A percentile compares a stretch with the other conserved stretches of the same genome.
These are phyloP conservation scores for Dynastes grantii DNA, from an alignment of 2,888 invertebrate species.

Conservation along the genomic window DNA sequence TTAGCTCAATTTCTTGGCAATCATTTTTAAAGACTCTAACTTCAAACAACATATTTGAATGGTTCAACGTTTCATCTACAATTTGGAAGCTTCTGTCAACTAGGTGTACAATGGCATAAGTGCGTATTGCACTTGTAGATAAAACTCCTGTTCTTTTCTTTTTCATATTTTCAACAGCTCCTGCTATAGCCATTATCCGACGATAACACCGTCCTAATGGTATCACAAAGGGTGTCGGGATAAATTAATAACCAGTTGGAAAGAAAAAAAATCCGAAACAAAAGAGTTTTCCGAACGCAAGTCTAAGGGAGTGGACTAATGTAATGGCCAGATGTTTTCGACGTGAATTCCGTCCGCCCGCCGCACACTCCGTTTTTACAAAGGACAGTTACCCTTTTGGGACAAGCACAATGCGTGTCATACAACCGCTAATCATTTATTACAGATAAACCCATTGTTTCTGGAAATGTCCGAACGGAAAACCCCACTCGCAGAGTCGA, in stretches of 20 bases:
- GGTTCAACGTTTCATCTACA: no score
- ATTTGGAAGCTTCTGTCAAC: no score
- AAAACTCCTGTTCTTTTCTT: no score
- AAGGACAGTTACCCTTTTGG: conserved; percentile 60
- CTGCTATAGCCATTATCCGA: conserved; percentile 16
- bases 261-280: conserved; percentile 51
- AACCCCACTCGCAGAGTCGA: conserved; percentile 3
- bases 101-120: no score
- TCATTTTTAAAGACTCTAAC: no score
- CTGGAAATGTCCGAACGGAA: conserved; percentile 38
- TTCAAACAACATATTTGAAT: no score
- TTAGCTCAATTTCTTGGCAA: no score
- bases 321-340: conserved; percentile 61
- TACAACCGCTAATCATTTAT: conserved; percentile 61
- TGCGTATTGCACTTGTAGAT: no score
- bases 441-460: conserved; percentile 59
- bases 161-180: background rate
- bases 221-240: conserved; percentile 28
- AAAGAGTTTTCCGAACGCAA: conserved; percentile 41
- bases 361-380: conserved; percentile 58
- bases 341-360: conserved; percentile 58
- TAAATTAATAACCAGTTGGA: conserved; percentile 48
- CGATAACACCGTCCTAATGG: conserved; percentile 14
- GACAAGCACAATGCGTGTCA: conserved; percentile 61
- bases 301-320: conserved; percentile 55